phyloP scores from a whole-genome alignment of 2,888 invertebrate species.

The Pachycephus smyrnensis region DNA sequence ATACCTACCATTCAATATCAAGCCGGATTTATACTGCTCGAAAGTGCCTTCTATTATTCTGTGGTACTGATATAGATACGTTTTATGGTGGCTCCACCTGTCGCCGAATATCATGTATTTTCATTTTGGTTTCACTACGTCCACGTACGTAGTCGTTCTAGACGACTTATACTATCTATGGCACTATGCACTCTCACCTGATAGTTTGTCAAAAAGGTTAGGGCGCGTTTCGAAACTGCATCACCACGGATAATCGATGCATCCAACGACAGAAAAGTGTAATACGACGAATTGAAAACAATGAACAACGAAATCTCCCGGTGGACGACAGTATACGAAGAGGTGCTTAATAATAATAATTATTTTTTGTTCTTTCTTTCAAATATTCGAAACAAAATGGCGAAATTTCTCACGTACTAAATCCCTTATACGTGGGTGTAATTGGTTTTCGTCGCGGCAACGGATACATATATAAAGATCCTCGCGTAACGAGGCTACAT shows the following conservation, averaged over 20 bases:
- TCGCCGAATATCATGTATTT: constrained; percentile 27
- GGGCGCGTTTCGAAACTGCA: neutral
- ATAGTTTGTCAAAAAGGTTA: neutral
- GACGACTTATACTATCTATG: neutral
- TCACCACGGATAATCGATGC: neutral
- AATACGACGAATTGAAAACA: neutral
- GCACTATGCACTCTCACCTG: neutral
- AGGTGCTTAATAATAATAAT: neutral
- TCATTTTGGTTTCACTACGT: constrained; percentile 19
- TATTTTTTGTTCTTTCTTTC: neutral
- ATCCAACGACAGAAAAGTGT: neutral
- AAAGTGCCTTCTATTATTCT: constrained; percentile 26
- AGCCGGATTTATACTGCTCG: constrained; percentile 26
- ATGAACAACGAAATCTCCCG: neutral
- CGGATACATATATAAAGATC: constrained; percentile 15
- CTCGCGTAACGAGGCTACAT: constrained; percentile 23
- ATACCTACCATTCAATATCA: constrained; percentile 27
- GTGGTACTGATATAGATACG: constrained; percentile 23
- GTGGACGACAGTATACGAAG: neutral
- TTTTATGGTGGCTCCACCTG: constrained; percentile 27
- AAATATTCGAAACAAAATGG: neutral
- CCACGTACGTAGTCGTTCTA: constrained; percentile 8
- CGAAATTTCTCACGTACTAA: neutral
- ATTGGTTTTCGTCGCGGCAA: constrained; percentile 3
- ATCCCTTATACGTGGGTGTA: neutral